These are phyloP conservation scores for Hecatera dysodea DNA, from an alignment of 2,888 invertebrate species.

Conservation along the genomic window DNA sequence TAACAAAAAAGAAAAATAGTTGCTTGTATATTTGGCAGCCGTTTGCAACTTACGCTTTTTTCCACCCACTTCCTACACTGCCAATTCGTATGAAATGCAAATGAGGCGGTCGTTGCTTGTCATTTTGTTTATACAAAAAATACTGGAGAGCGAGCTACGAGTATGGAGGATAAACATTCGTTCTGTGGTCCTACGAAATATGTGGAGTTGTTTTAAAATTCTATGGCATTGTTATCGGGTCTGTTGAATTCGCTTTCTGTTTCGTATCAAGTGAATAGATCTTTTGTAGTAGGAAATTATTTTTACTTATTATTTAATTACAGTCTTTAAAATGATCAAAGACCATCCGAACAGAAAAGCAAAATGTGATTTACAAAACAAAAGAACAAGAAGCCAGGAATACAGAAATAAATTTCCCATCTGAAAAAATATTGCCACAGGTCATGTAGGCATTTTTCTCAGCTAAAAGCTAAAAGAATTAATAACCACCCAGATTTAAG, in stretches of 20 bases:
- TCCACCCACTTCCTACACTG: conserved; percentile 34
- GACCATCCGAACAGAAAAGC: neutral
- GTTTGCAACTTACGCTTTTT: conserved; percentile 39
- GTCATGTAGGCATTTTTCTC: too few species aligned
- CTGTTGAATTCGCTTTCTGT: conserved; percentile 6
- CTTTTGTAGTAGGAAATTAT: neutral
- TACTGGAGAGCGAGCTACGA: conserved; percentile 32
- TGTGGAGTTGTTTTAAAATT: conserved; percentile 26
- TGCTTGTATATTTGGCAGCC: conserved; percentile 31
- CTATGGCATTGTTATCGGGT: conserved; percentile 2
- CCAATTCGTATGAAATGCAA: conserved; percentile 69
- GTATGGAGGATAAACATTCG: conserved; percentile 42
- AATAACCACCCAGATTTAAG: too few species aligned
- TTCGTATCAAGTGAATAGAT: neutral
- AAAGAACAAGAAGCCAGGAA: too few species aligned
- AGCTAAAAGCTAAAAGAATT: too few species aligned
- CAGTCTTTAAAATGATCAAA: neutral
- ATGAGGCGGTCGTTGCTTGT: conserved; percentile 65
- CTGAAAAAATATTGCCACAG: too few species aligned
- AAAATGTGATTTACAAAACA: too few species aligned
- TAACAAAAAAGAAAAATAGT: conserved; percentile 32
- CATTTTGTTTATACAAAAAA: conserved; percentile 65
- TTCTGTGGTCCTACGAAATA: conserved; percentile 42
- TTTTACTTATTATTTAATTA: too few species aligned
- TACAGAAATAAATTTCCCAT: too few species aligned